Percentiles rank a stretch among this genome's conserved stretches.
phyloP scores from a whole-genome alignment of 2,113 vertebrate genomes.

The Cichladusa arquata region DNA sequence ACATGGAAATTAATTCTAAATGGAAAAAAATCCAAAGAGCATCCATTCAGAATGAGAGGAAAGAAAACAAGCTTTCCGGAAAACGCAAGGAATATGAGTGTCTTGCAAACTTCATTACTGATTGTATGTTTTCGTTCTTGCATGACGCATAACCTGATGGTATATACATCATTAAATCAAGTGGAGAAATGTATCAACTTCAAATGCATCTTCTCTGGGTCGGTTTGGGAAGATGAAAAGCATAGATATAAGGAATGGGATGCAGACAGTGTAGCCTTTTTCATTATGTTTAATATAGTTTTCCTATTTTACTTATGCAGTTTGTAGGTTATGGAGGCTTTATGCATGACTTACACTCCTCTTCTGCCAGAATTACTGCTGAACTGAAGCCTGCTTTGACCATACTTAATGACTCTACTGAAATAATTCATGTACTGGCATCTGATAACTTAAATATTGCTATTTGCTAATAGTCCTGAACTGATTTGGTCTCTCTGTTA shows the following conservation, averaged over 20 bases:
- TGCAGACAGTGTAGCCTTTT: neutral
- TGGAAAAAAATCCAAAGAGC: neutral
- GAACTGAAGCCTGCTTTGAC: neutral
- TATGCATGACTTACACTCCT: neutral
- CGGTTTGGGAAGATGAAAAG: neutral
- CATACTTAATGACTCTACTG: neutral
- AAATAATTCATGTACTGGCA: slow-evolving; percentile 12
- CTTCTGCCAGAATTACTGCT: neutral
- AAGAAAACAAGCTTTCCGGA: neutral
- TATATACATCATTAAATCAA: neutral
- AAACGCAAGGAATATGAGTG: neutral
- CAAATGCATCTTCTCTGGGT: neutral
- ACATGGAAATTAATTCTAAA: neutral
- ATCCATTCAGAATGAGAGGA: neutral
- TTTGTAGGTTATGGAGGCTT: neutral
- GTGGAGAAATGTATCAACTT: neutral
- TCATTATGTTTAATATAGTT: neutral
- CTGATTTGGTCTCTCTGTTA: neutral
- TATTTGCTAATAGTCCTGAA: slow-evolving; percentile 23
- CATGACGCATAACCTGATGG: neutral
- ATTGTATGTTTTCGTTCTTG: neutral
- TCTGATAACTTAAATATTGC: neutral
- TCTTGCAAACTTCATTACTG: neutral
- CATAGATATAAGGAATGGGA: neutral
- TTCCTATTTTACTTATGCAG: neutral